A percentile compares a stretch with the other conserved stretches of the same genome.
phyloP scores from a whole-genome alignment of 2,888 invertebrate species.

The Nemurella pictetii region DNA sequence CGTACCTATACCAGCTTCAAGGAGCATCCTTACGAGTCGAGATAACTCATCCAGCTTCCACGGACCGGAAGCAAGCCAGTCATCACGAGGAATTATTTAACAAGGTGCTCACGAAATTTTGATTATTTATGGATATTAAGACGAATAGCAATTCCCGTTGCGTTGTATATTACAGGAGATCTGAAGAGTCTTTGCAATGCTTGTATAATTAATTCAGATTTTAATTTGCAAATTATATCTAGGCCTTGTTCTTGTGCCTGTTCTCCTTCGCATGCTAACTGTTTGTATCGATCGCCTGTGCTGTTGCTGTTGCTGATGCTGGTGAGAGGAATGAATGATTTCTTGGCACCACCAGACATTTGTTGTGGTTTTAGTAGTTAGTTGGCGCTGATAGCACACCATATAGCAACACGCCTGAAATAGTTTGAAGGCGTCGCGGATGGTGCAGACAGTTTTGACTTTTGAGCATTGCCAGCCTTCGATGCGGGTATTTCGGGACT shows the following conservation, averaged over 20 bases:
- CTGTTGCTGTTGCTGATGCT: not conserved
- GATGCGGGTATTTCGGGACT: not conserved
- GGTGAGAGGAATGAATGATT: not conserved
- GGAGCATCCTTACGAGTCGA: not conserved
- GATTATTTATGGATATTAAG: conserved; percentile 17
- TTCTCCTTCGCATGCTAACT: not conserved
- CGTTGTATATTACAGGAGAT: not conserved
- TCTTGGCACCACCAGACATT: not conserved
- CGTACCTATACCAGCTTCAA: not conserved
- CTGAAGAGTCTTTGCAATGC: not conserved
- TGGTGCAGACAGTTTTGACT: not conserved
- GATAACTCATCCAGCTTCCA: not conserved
- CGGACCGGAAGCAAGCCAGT: not conserved
- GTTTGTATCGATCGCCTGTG: not conserved
- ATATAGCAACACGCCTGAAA: not conserved
- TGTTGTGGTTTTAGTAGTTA: not conserved
- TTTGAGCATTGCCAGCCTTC: not conserved
- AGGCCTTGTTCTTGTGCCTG: not conserved
- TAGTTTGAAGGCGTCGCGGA: not conserved
- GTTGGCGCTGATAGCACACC: not conserved
- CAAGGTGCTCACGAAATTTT: not conserved
- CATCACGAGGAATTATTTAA: not conserved
- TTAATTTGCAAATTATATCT: conserved; percentile 2
- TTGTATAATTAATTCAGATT: conserved; percentile 20
- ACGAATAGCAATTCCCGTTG: conserved; percentile 10